These are phyloP conservation scores for Camponotus pennsylvanicus DNA, from an alignment of 1,140 invertebrate species.

Conservation along the genomic window DNA sequence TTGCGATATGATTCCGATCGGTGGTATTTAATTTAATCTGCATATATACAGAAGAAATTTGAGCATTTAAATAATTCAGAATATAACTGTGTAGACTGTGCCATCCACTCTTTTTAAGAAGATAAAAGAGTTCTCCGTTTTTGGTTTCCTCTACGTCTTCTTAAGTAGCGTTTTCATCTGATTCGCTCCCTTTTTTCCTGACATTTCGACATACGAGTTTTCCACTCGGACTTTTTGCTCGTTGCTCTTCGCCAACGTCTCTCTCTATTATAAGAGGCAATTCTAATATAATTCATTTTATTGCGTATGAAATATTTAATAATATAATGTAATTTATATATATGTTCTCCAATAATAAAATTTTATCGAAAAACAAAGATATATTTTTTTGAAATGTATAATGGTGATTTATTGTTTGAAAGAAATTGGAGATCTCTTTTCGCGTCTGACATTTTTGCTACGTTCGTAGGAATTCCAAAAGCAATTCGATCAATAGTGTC, in stretches of 20 bases:
- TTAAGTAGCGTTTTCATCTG: conserved; percentile 20
- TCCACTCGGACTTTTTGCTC: conserved; percentile 24
- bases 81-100: conserved; percentile 8
- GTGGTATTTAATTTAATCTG: background rate
- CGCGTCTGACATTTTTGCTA: conserved; percentile 14
- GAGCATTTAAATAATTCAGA: conserved; percentile 28
- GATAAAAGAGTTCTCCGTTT: conserved; percentile 5
- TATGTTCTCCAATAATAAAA: background rate
- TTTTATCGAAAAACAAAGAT: conserved; percentile 13
- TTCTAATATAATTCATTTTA: background rate
- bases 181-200: background rate
- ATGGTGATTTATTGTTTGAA: conserved; percentile 42
- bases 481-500: conserved; percentile 40
- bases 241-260: background rate
- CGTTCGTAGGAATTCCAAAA: conserved; percentile 36
- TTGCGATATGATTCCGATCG: background rate
- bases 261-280: background rate
- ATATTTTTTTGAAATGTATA: conserved; percentile 22
- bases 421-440: conserved; percentile 40
- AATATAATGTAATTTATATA: background rate
- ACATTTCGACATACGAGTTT: conserved; percentile 7
- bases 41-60: background rate
- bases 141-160: background rate
- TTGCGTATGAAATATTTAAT: conserved; percentile 2
- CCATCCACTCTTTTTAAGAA: conserved; percentile 1